Evolutionary conservation across 2,888 invertebrate species (phyloP).

Genomic region (Drosophila neotestacea): DNA sequence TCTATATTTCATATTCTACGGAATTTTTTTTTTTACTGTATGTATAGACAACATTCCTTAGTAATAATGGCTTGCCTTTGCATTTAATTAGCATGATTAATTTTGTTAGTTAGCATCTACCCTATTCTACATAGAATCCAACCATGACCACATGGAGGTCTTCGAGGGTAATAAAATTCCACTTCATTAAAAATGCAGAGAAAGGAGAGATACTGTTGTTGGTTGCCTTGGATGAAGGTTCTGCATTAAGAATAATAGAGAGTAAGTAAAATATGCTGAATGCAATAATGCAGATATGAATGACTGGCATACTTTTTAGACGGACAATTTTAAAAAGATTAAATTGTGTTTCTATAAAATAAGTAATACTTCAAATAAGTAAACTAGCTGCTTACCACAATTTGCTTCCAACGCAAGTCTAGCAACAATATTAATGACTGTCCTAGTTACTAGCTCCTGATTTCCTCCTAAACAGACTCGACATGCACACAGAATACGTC

Average conservation of each 20-base stretch:
- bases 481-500: no score
- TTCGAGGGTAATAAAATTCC: constrained; percentile 9
- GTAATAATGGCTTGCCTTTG: not conserved
- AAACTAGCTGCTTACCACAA: no score
- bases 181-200: constrained; percentile 13
- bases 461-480: no score
- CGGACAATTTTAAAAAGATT: not conserved
- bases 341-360: not conserved
- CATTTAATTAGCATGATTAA: constrained; percentile 16
- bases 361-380: not conserved
- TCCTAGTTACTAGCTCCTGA: no score
- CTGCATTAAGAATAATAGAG: not conserved
- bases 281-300: not conserved
- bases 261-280: not conserved
- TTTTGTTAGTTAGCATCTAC: not conserved
- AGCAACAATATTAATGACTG: not conserved
- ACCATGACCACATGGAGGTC: not conserved
- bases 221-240: not conserved
- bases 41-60: not conserved
- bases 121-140: not conserved
- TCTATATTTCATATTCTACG: no score
- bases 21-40: not conserved
- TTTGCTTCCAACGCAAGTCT: not conserved
- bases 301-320: not conserved
- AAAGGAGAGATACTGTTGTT: not conserved